Base-by-base conservation (phyloP, 2,797 vertebrate genomes). In the Micropoecilia bifurca region DNA sequence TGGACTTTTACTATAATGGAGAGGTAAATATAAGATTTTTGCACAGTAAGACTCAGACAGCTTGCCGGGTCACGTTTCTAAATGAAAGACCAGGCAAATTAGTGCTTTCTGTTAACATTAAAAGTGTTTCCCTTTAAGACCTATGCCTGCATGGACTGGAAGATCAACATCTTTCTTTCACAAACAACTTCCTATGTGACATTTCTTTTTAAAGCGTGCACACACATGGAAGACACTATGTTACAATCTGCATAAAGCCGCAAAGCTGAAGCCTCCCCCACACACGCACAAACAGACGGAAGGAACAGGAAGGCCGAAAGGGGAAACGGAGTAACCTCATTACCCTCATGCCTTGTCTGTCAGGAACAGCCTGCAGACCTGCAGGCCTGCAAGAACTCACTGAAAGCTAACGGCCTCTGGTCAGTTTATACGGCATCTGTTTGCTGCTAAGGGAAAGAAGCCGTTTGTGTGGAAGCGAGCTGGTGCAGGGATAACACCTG, bases 251-350 rank as follows among this genome's bases (percentile, higher is more conserved):
- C 43, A 48, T 76, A 47, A 46, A 68, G 82, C 73, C 78, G 73
- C 63, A 75, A 63, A 83, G 50, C 63, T 47, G 74, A 77, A 81
- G 79, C 71, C 50, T 47, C 78, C 69, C 79, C 73, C 77, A 77
- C 79, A 74, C 78, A 45, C 79, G 73, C 76, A 46, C 57, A 73
- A 78, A 83, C 76, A 88, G 76, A 83, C 33, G 77, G 79, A 83
- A 77, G 77, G 77, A 79, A 88, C 88, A 92, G 92, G 90, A 93
- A 92, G 84, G 82, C 88, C 80, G 83, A 87, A 93, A 88, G 89
- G 91, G 92, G 92, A 94, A 93, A 83, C 78, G 72, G 80, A 83
- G 90, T 87, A 93, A 94, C 90, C 93, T 93, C 91, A 92, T 94
- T 95, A 95, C 86, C 89, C 89, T 74, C n/a, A 14, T 79, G 84